Base-by-base conservation (phyloP, 2,113 vertebrate species). In the Ailuropoda melanoleuca region DNA sequence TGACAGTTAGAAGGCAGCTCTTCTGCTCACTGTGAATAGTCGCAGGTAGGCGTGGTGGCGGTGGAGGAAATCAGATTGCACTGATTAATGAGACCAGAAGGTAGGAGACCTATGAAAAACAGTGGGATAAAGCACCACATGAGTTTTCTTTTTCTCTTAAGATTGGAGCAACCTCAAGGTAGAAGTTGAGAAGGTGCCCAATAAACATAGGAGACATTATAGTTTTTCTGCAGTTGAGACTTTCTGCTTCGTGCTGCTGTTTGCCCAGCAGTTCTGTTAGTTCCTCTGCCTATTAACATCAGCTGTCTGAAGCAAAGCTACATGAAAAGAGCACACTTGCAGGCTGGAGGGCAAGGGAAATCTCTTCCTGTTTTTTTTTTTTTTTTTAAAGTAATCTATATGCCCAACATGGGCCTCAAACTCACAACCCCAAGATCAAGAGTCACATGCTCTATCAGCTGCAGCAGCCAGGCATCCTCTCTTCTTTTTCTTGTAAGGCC, bases 1-100 rank as follows among this genome's bases (percentile, higher is more conserved):
- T 64, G 50, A 60, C 37, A 2, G 24, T 50, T 24, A 17, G 31
- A 83, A n/a, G 60, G 37, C 1, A 1, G 55, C 43, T 70, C 13
- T 46, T 34, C 17, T 4, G 46, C 53, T 82, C 53, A 3, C 18
- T 12, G 34, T 18, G 23, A 74, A 53, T 8, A n/a, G 70, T 55
- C 12, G 29, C 1, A 18, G 60, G 48, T 8, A n/a, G 62, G n/a
- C 2, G 0, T 23, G 13, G 2, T 9, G n/a, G 9, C 31, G 64
- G 37, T 31, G n/a, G 80, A 86, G 23, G 70, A 90, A 86, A 64
- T 74, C 46, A 64, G 72, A 14, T 1, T 34, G n/a, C 26, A 1
- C 75, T 4, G 5, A 34, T 48, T 31, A 18, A 8, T 3, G 75
- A 29, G 18, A 3, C 34, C 2, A 7, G 17, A 34, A 68, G 58